Base-by-base conservation (phyloP, 2,888 invertebrate species). In the Hypomecis punctinalis region DNA sequence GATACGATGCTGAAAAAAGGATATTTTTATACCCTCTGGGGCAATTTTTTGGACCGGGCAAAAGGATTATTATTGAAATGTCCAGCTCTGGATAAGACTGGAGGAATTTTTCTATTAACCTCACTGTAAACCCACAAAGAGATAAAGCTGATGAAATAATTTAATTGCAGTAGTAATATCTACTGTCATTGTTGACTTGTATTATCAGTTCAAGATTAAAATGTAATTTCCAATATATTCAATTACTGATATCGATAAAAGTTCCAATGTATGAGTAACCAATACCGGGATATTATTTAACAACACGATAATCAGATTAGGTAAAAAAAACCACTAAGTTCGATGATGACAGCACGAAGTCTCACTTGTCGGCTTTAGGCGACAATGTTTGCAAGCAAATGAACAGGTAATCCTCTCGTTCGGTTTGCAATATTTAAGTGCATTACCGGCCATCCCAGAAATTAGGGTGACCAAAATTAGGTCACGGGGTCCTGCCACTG, bases 381-480 rank as follows among this genome's bases (percentile, higher is more conserved):
- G 23, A 37, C n/a, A 8, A 37, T 11, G 37, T 10, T 8, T 36
- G 39, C 42, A 39, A 40, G 36, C 47, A 47, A 52, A 5, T 9
- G 8, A 47, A 46, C 36, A 45, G 11, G 11, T 5, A n/a, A 5
- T 47, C 36, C 4, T 11, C 33, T 5, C 49, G 58, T 35, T 47
- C 36, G 40, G 39, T 54, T 63, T 47, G 43, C 39, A 52, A 63
- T 43, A 58, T 42, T 43, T 6, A 37, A 47, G 35, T 63, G 63
- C 57, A 71, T 68, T 66, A 67, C 56, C 69, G 54, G 57, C 67
- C 63, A 56, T 45, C 55, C 66, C 66, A 65, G 39, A 52, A 54
- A 65, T 66, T 52, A 58, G 61, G 69, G 58, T 59, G 63, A 48
- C 60, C 63, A 54, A 67, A 76, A 76, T 76, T 72, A 76, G 80